Base-by-base conservation (phyloP, 2,113 vertebrate genomes). In the Hippocampus barbouri region DNA sequence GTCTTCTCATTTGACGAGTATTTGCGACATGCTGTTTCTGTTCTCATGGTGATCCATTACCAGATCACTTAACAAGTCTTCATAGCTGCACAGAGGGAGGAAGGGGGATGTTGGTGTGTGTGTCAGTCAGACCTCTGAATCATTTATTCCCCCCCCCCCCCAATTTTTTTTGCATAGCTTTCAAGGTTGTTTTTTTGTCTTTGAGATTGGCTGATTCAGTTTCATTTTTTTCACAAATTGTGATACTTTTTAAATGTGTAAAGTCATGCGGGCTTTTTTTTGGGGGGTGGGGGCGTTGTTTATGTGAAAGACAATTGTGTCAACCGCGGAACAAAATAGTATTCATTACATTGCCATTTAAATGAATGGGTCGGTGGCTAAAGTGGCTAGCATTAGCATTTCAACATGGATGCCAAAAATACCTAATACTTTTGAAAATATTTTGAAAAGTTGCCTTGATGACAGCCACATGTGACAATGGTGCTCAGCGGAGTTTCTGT, bases 21-120 rank as follows among this genome's bases (percentile, higher is more conserved):
- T 65, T 43, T 45, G 40, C 41, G 11, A 18, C 64, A 18, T 11
- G n/a, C 73, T 72, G 68, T 63, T 64, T 68, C 64, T 81, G 54
- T 66, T 66, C 64, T 66, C 64, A 75, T 60, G 69, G 20, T 66
- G 74, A 80, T 76, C 40, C 40, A 74, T 75, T 68, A 75, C 76
- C n/a, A 16, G 30, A 61, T 51, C 21, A 59, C 1, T 2, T 21
- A 45, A 41, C 7, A 0, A 72, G 18, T 16, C 18, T 20, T 60
- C 54, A 30, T 47, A 45, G 64, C 43, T 47, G 43, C n/a, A 16
- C 15, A 8, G 56, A 2, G 11, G 9, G 21, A 1, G 8, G 21
- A 0, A 2, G 11, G 8, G 2, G 12, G 23, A 30, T 59, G 56
- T 25, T n/a, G 12, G 54, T 57, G 18, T 59, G 12, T 27, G 57